Evolutionary conservation across 2,888 invertebrate genomes (phyloP).

Genomic region (Nomada ruficornis): DNA sequence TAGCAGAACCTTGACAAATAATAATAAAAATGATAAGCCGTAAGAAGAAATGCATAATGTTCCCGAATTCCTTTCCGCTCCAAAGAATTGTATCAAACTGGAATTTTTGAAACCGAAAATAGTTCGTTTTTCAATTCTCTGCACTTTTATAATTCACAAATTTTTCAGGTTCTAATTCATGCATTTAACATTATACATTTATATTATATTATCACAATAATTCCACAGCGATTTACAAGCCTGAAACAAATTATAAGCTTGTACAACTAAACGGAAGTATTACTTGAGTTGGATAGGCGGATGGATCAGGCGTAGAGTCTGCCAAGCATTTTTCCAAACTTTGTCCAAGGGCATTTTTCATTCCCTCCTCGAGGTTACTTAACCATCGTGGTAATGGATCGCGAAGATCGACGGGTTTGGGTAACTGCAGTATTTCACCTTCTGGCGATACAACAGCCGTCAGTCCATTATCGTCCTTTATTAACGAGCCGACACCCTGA

Average conservation of each 20-base stretch:
- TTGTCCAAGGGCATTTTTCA: conserved; percentile 86
- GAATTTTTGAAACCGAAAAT: no score
- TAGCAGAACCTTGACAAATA: conserved; percentile 72
- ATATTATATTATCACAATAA: no score
- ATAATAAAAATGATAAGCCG: no score
- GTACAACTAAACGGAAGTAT: not conserved
- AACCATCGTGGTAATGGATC: conserved; percentile 89
- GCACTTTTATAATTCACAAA: no score
- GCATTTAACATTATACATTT: no score
- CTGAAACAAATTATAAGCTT: not conserved
- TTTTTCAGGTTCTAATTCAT: no score
- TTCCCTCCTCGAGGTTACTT: conserved; percentile 91
- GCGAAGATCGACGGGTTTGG: conserved; percentile 80
- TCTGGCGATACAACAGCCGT: conserved; percentile 88
- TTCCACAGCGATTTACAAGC: not conserved
- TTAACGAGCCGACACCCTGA: conserved; percentile 93
- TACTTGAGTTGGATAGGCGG: conserved; percentile 80
- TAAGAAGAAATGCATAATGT: no score
- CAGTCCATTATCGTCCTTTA: conserved; percentile 87
- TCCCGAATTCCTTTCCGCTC: no score
- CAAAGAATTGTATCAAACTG: no score
- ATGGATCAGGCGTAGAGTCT: conserved; percentile 76
- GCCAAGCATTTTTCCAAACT: conserved; percentile 78
- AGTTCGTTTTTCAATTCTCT: not conserved
- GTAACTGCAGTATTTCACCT: conserved; percentile 87